Percentiles rank a stretch among this genome's conserved stretches.
Conservation (phyloP, 1,140 invertebrate genomes). For the Chironomus tepperi region DNA sequence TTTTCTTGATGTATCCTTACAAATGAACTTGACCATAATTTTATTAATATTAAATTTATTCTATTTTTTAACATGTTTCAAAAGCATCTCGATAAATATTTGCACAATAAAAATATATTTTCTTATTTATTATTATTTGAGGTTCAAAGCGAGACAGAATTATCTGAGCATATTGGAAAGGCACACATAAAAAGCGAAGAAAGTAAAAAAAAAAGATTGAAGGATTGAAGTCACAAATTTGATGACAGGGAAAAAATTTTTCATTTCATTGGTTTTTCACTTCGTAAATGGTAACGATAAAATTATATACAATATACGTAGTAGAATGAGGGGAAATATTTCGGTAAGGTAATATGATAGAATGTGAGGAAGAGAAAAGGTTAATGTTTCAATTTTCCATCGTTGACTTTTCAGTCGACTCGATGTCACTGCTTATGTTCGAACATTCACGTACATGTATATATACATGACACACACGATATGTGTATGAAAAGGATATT, state of each 20-base stretch:
- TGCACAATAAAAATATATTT: too few relatives aligned
- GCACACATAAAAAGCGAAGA: too few relatives aligned
- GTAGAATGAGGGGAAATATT: background rate
- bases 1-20: background rate
- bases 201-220: too few relatives aligned
- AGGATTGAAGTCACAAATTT: background rate
- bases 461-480: background rate
- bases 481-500: slow-evolving; percentile 5
- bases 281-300: background rate
- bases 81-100: too few relatives aligned
- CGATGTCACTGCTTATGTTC: background rate
- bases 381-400: slow-evolving; percentile 22
- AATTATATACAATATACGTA: background rate
- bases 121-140: too few relatives aligned
- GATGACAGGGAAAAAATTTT: background rate
- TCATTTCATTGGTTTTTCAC: background rate
- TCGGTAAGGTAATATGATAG: too few relatives aligned
- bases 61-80: background rate
- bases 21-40: background rate
- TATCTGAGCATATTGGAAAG: too few relatives aligned
- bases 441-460: background rate
- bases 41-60: background rate
- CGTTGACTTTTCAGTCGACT: background rate
- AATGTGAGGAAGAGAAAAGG: slow-evolving; percentile 1
- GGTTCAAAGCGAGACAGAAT: too few relatives aligned